Evolutionary conservation across 1,140 invertebrate species (phyloP).

Genomic region (Leptonema lineaticorne): DNA sequence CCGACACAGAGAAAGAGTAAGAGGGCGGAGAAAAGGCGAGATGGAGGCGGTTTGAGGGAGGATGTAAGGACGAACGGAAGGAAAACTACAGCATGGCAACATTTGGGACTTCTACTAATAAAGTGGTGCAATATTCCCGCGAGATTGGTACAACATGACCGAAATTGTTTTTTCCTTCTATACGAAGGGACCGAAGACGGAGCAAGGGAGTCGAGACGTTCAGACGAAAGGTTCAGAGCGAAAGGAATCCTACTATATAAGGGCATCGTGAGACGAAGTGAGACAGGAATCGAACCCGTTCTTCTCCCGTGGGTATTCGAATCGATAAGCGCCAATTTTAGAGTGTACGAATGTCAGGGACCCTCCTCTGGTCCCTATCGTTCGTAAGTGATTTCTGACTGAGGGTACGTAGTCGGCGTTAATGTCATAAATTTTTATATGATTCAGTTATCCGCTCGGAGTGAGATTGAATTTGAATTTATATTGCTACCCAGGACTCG

Average conservation of each 20-base stretch:
- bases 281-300: no score
- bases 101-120: not conserved
- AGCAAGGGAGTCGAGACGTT: no score
- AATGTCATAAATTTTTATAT: slow-evolving; percentile 42
- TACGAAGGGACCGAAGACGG: no score
- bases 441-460: slow-evolving; percentile 40
- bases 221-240: no score
- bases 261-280: no score
- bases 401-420: slow-evolving; percentile 28
- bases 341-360: not conserved
- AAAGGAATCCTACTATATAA: no score
- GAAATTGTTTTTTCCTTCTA: not conserved
- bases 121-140: not conserved
- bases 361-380: not conserved
- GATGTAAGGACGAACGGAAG: no score
- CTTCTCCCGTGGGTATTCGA: no score
- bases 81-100: not conserved
- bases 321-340: not conserved
- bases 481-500: slow-evolving; percentile 36
- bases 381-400: slow-evolving; percentile 38
- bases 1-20: no score
- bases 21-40: no score
- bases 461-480: slow-evolving; percentile 42
- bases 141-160: not conserved
- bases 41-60: no score